Evolutionary conservation across 2,888 invertebrate species (phyloP), one percentile per base, ranked within the genome.

Genomic region (Tolmerus cingulatus): DNA sequence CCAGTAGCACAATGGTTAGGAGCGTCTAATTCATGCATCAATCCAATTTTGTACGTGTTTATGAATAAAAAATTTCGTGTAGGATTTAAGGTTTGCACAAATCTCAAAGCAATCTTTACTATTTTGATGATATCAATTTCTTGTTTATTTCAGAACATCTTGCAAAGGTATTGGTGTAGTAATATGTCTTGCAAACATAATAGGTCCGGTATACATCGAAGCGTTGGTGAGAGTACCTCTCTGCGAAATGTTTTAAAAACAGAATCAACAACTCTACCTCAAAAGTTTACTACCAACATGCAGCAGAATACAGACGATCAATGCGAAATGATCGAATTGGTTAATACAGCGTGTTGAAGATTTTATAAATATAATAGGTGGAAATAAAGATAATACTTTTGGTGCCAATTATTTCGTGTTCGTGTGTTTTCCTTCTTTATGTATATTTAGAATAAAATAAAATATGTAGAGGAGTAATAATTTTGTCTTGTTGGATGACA

Each of bases 1-100:
- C 94, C 94, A 0, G 90, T 94, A 27, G 93, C 93, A 12, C 94
- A 93, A 90, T 93, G 93, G 93, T 91, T 94, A 37, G 94, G 94
- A 0, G 92, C 93, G 0, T 93, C 94, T 87, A 94, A 94, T 90
- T 93, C 93, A 74, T 94, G 94, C 90, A 93, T 94, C 90, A 94
- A 94, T 90, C 94, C 94, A 1, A 92, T 94, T 74, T 92, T 94
- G 12, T 94, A 94, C 90, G 93, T 94, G 57, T 94, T 94, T 90
- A 94, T 94, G 91, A 94, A 94, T 90, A 92, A 93, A 87, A 93
- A 94, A 90, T 94, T 93, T 91, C 90, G 94, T 57, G 91, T 92
- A 37, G 94, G 94, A 5, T 94, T 94, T 90, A 91, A 91, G 89
- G 93, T 66, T 8, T 23, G 66, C 12, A 12, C 4, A 27, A 23